Percentiles rank a stretch among this genome's conserved stretches.
phyloP scores from a whole-genome alignment of 1,140 invertebrate species.

The Dreissena polymorpha region DNA sequence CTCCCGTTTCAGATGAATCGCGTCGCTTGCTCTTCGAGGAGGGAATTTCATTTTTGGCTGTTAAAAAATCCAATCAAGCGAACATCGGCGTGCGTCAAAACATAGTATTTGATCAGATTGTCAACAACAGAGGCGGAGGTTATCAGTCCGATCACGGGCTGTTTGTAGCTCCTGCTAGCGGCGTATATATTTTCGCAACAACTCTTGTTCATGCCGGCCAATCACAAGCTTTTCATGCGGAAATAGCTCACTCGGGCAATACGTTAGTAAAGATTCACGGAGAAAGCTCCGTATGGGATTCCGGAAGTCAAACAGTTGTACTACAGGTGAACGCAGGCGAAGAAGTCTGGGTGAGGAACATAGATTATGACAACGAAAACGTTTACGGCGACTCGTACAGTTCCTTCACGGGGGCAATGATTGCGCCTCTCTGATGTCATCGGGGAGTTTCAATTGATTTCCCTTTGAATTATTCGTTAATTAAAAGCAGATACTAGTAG shows the following conservation, averaged over 20 bases:
- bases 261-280: neutral
- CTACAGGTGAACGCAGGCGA: constrained; percentile 24
- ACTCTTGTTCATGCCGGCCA: neutral
- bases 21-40: too few relatives aligned
- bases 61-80: too few relatives aligned
- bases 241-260: neutral
- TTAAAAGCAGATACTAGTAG: too few relatives aligned
- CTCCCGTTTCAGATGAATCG: too few relatives aligned
- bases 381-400: constrained; percentile 20
- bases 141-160: neutral
- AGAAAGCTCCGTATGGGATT: neutral
- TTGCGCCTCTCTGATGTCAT: too few relatives aligned
- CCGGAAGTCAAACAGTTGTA: constrained; percentile 11
- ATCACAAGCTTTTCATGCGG: neutral
- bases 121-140: neutral
- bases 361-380: constrained; percentile 7
- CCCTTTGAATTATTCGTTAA: too few relatives aligned
- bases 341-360: constrained; percentile 8
- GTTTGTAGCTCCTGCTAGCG: neutral
- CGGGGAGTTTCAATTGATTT: too few relatives aligned
- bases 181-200: neutral
- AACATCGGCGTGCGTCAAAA: neutral
- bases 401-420: constrained; percentile 13
- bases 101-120: neutral
- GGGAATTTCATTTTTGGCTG: too few relatives aligned